A percentile compares a stretch with the other conserved stretches of the same genome.
Conservation (phyloP, 2,888 invertebrate genomes). For the Chrysolina oricalcia region DNA sequence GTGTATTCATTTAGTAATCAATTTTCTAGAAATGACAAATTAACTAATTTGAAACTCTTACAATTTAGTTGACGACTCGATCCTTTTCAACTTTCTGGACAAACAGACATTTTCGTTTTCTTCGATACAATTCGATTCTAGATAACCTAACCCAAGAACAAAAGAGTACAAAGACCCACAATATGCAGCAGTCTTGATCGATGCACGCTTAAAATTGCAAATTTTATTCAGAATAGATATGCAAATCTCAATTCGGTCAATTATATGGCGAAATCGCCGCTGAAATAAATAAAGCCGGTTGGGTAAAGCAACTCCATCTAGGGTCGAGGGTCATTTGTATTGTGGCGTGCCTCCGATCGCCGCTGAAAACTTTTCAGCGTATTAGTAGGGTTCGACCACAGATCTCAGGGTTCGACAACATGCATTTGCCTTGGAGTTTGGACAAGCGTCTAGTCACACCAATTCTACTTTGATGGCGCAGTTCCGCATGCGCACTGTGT, state of each 20-base stretch:
- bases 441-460: no score
- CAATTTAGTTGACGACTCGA: background rate
- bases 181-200: slow-evolving; percentile 21
- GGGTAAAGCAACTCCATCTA: slow-evolving; percentile 37
- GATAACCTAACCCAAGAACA: slow-evolving; percentile 2
- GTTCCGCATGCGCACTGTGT: no score
- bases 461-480: no score
- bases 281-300: slow-evolving; percentile 13
- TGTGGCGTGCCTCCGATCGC: slow-evolving; percentile 22
- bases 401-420: slow-evolving; percentile 16
- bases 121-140: background rate
- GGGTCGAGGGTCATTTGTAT: slow-evolving; percentile 23
- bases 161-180: slow-evolving; percentile 25
- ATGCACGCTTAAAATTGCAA: slow-evolving; percentile 47
- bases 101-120: background rate
- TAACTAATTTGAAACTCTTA: no score
- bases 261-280: slow-evolving; percentile 7
- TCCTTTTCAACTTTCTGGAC: background rate
- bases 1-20: no score
- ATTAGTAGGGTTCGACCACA: slow-evolving; percentile 9
- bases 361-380: background rate
- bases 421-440: background rate
- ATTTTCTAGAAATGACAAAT: no score
- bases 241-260: slow-evolving; percentile 26
- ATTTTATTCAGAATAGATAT: slow-evolving; percentile 50